phyloP scores from a whole-genome alignment of 1,140 invertebrate genomes.

The Dolichoris vasculosae region DNA sequence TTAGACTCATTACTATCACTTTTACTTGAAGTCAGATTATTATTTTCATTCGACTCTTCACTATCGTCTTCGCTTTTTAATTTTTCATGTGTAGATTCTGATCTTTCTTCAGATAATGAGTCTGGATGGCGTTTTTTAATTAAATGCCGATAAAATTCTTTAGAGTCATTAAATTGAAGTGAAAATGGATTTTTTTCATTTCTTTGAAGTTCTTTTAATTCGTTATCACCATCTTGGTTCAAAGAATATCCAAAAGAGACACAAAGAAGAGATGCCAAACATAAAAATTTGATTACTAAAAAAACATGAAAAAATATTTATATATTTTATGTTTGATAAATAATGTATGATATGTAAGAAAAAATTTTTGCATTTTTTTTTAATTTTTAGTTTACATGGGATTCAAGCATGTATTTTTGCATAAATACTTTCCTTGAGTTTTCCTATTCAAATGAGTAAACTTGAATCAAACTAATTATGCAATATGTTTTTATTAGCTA shows the following conservation, averaged over 20 bases:
- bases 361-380: background rate
- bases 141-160: background rate
- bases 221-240: background rate
- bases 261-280: background rate
- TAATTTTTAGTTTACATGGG: background rate
- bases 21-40: background rate
- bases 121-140: background rate
- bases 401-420: background rate
- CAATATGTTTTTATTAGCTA: background rate
- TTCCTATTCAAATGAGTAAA: background rate
- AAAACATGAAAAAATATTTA: conserved; percentile 2
- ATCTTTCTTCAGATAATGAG: background rate
- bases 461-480: background rate
- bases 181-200: background rate
- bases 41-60: background rate
- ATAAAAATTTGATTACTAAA: conserved; percentile 2
- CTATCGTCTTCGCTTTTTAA: background rate
- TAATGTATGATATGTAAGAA: background rate
- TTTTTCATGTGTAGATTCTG: background rate
- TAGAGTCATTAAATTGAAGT: background rate
- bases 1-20: background rate
- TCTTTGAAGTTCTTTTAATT: background rate
- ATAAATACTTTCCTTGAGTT: background rate
- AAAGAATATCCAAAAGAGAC: background rate
- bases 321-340: too few relatives aligned